Conservation (phyloP, 2,888 invertebrate species). For the Eristalinus aeneus region DNA sequence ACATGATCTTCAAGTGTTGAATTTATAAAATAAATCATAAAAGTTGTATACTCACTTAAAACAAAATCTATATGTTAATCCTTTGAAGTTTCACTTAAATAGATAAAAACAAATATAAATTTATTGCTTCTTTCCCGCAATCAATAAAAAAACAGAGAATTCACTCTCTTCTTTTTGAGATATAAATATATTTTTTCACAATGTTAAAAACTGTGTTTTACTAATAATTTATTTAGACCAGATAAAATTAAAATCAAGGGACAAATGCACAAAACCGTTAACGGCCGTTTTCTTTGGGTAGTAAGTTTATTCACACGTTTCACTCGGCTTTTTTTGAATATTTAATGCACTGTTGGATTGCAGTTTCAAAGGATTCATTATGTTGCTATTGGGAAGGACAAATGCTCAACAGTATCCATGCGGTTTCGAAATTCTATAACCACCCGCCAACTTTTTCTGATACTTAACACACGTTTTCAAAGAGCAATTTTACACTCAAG, state of each 20-base stretch:
- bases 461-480: background rate
- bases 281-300: background rate
- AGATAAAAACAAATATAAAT: background rate
- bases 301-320: background rate
- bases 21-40: background rate
- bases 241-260: slow-evolving; percentile 48
- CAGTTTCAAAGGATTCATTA: background rate
- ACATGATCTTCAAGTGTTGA: background rate
- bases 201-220: slow-evolving; percentile 21
- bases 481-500: slow-evolving; percentile 50
- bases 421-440: background rate
- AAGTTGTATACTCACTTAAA: slow-evolving; percentile 7
- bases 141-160: slow-evolving; percentile 32
- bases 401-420: background rate
- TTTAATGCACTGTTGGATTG: background rate
- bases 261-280: slow-evolving; percentile 10
- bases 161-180: slow-evolving; percentile 24
- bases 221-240: slow-evolving; percentile 39
- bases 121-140: slow-evolving; percentile 7
- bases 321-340: background rate
- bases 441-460: background rate
- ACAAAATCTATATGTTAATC: slow-evolving; percentile 32
- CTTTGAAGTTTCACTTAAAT: slow-evolving; percentile 21
- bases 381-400: background rate
- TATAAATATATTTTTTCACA: slow-evolving; percentile 37